Evolutionary conservation across 2,888 invertebrate genomes (phyloP).

Genomic region (Caenorhabditis japonica): DNA sequence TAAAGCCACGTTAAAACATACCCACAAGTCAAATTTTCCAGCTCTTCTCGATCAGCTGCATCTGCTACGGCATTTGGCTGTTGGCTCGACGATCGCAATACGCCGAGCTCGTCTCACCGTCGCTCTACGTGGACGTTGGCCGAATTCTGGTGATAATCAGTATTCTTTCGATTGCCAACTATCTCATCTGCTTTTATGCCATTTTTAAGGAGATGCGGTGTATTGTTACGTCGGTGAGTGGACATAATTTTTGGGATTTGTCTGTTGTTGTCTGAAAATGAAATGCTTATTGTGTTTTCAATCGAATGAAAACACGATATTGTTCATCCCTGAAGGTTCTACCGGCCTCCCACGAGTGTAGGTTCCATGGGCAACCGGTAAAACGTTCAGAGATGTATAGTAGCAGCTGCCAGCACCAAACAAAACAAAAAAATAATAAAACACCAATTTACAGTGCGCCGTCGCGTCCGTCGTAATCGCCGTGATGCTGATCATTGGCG

Average conservation of each 20-base stretch:
- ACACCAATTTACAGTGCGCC: conserved; percentile 66
- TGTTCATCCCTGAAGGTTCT: too few species aligned
- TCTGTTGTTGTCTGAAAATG: too few species aligned
- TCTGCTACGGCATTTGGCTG: conserved; percentile 74
- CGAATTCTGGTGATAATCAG: conserved; percentile 63
- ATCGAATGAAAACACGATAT: too few species aligned
- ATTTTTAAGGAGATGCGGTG: conserved; percentile 73
- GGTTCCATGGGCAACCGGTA: too few species aligned
- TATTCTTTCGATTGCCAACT: conserved; percentile 64
- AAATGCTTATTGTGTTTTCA: too few species aligned
- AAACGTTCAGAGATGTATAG: conserved; percentile 74
- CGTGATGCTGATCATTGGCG: conserved; percentile 75
- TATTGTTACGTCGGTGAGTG: conserved; percentile 72
- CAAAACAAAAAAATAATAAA: background rate
- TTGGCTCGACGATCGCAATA: conserved; percentile 70
- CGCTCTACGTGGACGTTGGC: conserved; percentile 75
- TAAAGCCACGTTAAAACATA: too few species aligned
- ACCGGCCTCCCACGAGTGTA: too few species aligned
- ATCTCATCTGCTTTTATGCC: conserved; percentile 67
- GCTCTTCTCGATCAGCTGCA: conserved; percentile 67
- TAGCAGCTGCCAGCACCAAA: conserved; percentile 67
- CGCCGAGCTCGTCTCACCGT: conserved; percentile 74
- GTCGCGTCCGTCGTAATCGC: conserved; percentile 72
- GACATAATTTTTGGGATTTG: background rate
- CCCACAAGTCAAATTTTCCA: too few species aligned